A percentile compares a stretch with the other conserved stretches of the same genome.
These are phyloP conservation scores for Prostheceraeus crozeri DNA, from an alignment of 2,888 invertebrate genomes.

Conservation along the genomic window DNA sequence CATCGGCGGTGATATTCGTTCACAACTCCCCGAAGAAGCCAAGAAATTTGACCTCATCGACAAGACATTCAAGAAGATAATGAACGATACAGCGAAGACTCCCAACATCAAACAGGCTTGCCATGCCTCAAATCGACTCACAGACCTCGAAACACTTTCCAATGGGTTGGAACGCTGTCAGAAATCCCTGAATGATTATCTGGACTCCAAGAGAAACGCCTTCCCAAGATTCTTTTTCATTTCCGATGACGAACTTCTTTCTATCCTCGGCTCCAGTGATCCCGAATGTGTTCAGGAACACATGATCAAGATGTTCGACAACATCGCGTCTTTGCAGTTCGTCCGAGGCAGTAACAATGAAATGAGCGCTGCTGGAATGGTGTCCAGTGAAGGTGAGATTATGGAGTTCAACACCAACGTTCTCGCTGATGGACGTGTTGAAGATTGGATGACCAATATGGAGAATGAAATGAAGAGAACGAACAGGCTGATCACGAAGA, in stretches of 20 bases:
- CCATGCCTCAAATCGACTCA: slow-evolving; percentile 66
- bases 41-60: slow-evolving; percentile 83
- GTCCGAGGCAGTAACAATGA: slow-evolving; percentile 65
- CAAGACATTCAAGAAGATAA: slow-evolving; percentile 70
- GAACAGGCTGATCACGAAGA: slow-evolving; percentile 75
- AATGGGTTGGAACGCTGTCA: slow-evolving; percentile 76
- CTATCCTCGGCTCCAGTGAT: slow-evolving; percentile 77
- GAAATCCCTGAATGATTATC: slow-evolving; percentile 79
- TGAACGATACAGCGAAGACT: slow-evolving; percentile 73
- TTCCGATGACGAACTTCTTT: slow-evolving; percentile 80
- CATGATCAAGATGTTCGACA: slow-evolving; percentile 92
- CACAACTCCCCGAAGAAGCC: slow-evolving; percentile 78
- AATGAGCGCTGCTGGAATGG: slow-evolving; percentile 70
- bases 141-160: slow-evolving; percentile 69
- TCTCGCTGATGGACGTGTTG: slow-evolving; percentile 71
- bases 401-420: slow-evolving; percentile 72
- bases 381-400: slow-evolving; percentile 75
- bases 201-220: slow-evolving; percentile 75
- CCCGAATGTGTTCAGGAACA: slow-evolving; percentile 79
- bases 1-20: slow-evolving; percentile 76
- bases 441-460: slow-evolving; percentile 83
- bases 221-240: slow-evolving; percentile 88
- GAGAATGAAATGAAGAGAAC: slow-evolving; percentile 74
- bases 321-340: slow-evolving; percentile 69
- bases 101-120: slow-evolving; percentile 71